Conservation (phyloP, 2,888 invertebrate species). For the Andrena bucephala region DNA sequence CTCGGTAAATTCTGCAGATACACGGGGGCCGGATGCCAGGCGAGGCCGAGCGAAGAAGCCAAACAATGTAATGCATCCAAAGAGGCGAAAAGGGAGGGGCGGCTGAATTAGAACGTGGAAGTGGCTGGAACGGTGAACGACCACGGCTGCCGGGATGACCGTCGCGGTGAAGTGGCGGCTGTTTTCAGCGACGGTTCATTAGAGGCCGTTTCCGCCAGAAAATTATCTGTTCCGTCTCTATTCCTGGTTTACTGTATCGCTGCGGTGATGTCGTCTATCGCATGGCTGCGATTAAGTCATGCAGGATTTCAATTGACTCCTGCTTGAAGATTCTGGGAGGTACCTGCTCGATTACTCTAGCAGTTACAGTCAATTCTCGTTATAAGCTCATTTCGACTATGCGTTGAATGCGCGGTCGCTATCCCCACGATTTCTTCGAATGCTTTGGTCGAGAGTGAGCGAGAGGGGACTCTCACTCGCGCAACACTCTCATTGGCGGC, state of each 20-base stretch:
- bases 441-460: too few species aligned
- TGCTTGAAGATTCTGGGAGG: too few species aligned
- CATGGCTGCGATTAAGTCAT: neutral
- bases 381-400: neutral
- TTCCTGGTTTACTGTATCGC: neutral
- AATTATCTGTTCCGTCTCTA: constrained; percentile 7
- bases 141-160: neutral
- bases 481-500: too few species aligned
- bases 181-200: constrained; percentile 29
- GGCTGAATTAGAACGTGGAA: constrained; percentile 54
- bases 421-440: too few species aligned
- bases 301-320: neutral
- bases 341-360: neutral
- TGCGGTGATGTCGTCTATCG: neutral
- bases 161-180: neutral
- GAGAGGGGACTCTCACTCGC: too few species aligned
- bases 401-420: neutral
- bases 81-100: constrained; percentile 41
- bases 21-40: constrained; percentile 45
- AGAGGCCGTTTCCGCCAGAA: constrained; percentile 7
- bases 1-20: constrained; percentile 62
- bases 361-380: too few species aligned
- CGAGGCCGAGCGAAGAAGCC: constrained; percentile 58
- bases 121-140: constrained; percentile 16
- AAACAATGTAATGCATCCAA: constrained; percentile 67